phyloP scores from a whole-genome alignment of 92 coral and sea anemone genomes.

The Paramuricea clavata region DNA sequence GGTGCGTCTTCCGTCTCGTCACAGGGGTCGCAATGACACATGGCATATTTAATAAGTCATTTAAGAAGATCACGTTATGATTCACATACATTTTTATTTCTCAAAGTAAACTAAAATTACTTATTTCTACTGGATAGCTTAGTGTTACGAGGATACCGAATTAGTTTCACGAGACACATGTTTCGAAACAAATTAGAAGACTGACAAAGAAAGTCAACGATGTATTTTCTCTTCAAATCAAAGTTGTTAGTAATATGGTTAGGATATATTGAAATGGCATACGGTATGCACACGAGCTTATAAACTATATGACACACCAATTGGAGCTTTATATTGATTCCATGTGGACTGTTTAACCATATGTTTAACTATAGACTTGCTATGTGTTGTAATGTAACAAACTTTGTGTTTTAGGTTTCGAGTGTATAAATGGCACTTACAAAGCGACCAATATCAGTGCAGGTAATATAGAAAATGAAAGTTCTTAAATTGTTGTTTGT shows the following conservation, averaged over 20 bases:
- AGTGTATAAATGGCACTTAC: background rate
- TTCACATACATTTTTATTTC: background rate
- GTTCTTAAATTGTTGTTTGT: background rate
- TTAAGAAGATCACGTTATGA: too few species aligned
- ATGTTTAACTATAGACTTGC: background rate
- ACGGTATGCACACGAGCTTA: constrained; percentile 31
- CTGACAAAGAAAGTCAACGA: background rate
- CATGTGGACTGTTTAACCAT: background rate
- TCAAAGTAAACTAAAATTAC: background rate
- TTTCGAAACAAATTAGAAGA: too few species aligned
- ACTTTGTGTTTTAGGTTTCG: background rate
- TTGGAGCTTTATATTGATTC: background rate
- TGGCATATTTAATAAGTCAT: background rate
- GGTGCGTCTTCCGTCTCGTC: too few species aligned
- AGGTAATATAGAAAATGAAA: background rate
- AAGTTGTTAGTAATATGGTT: background rate
- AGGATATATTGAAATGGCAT: constrained; percentile 6
- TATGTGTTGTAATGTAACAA: background rate
- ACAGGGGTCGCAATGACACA: background rate
- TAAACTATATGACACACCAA: background rate
- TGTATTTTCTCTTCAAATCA: background rate
- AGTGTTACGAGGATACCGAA: too few species aligned
- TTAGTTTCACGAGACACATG: too few species aligned
- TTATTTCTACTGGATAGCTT: background rate
- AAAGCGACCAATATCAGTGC: background rate